A percentile compares a stretch with the other conserved stretches of the same genome.
These are phyloP conservation scores for Girardinichthys multiradiatus DNA, from an alignment of 2,113 vertebrate species.

Conservation along the genomic window DNA sequence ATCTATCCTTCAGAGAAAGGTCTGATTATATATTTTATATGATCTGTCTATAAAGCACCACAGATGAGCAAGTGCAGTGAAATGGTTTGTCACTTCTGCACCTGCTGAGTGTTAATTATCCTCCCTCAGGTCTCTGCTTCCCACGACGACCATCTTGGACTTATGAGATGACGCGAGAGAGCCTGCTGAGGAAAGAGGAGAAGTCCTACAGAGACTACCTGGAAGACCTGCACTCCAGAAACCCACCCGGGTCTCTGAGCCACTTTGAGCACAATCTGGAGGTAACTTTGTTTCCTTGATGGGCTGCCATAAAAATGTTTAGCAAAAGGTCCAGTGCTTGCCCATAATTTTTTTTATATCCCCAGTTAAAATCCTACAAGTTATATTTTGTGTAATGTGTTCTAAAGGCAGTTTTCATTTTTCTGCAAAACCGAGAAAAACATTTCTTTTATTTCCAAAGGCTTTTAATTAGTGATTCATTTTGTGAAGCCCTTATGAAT, in stretches of 20 bases:
- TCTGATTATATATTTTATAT: slow-evolving; percentile 54
- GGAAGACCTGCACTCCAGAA: slow-evolving; percentile 83
- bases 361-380: neutral
- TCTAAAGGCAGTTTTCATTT: neutral
- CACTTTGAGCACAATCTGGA: slow-evolving; percentile 95
- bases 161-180: slow-evolving; percentile 89
- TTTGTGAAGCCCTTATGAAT: neutral
- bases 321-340: neutral
- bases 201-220: slow-evolving; percentile 87
- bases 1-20: slow-evolving; percentile 87
- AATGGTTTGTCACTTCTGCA: slow-evolving; percentile 39
- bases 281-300: slow-evolving; percentile 62
- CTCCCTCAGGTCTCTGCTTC: slow-evolving; percentile 84
- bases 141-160: slow-evolving; percentile 89
- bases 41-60: slow-evolving; percentile 31
- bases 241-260: slow-evolving; percentile 85
- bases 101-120: slow-evolving; percentile 42
- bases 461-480: neutral
- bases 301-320: neutral
- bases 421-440: too few relatives aligned
- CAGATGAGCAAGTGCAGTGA: slow-evolving; percentile 35
- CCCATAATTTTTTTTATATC: neutral
- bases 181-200: slow-evolving; percentile 86
- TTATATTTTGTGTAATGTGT: neutral
- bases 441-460: too few relatives aligned